Evolutionary conservation across 2,888 invertebrate genomes (phyloP), one percentile per base, ranked within the genome.

Genomic region (Eupithecia exiguata): DNA sequence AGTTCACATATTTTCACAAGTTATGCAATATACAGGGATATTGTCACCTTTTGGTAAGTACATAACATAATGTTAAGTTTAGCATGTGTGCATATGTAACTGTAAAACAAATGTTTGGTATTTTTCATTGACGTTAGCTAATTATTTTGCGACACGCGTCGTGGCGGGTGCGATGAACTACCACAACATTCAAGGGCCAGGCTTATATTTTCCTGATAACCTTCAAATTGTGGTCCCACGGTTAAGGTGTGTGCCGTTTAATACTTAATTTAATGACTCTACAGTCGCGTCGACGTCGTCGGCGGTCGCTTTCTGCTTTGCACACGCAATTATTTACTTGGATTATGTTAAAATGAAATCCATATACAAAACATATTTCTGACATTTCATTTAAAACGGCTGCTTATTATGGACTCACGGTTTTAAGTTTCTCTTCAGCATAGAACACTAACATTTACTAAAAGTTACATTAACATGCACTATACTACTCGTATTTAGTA

Each of bases 101-200:
- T 38, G 12, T 66, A 66, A 61, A 77, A 72, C 67, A 72, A 71
- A 69, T 74, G 73, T 71, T 65, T 69, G 75, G 77, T 76, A 77
- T 72, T 71, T 73, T 74, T 77, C 69, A 71, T 78, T 75, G 80
- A 80, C 38, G 77, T 79, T 79, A 80, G 82, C 82, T 81, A 84
- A 83, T 86, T 84, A 83, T 84, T 84, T 85, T 77, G 86, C 84
- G 82, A 83, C 78, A 82, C 81, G 81, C 81, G 77, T 72, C 74
- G 77, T n/a, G 69, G 49, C 49, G 72, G 82, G 89, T 86, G 84
- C 88, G 82, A 81, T 87, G 88, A 87, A 89, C 89, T 85, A 84
- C 81, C 82, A 85, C 84, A 81, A 81, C 66, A 78, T 86, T 86
- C 87, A 89, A 89, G 88, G 89, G 86, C 84, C 82, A 78, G 77